Evolutionary conservation across 1,140 invertebrate genomes (phyloP), one percentile per base, ranked within the genome.

Genomic region (Catajapyx aquilonaris): DNA sequence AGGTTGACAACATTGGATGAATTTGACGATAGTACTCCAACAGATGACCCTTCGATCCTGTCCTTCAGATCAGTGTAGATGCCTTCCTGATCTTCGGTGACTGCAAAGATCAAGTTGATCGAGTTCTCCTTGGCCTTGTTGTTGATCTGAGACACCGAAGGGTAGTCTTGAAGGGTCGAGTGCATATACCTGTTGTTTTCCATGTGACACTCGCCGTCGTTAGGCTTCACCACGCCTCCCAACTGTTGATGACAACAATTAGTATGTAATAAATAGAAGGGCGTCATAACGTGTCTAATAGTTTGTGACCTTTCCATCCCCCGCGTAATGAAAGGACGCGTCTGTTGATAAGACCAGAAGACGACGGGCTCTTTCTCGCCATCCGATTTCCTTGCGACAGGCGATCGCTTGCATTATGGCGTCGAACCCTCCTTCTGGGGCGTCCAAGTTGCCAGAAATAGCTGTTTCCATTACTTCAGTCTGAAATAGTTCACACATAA

Each of bases 61-160:
- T 71, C 60, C 19, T 68, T 75, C 2, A 97, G 61, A 48, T 72
- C 67, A 44, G 81, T 66, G 59, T 98, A 99, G 25, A 91, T 71
- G 9, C 62, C 60, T 41, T 77, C 68, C 52, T 94, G 83, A 37
- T 77, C 74, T 21, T 71, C 59, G 1, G 86, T 93, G 13, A 98
- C 90, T n/a, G 94, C 94, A 67, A 97, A 98, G 45, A 99, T 95
- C 31, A 98, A 69, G 55, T 95, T 96, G 38, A 97, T 88, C 17
- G 86, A 76, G 50, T 93, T 83, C 50, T 96, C 74, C 49, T 85
- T 86, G 17, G 93, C 81, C 62, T 87, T 88, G 4, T 71, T 64
- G 55, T 84, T 52, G 31, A 55, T 47, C 40, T 54, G 52, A 7
- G 50, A 47, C 13, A 55, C 46, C 3, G 50, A 52, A n/a, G 52